Evolutionary conservation across 2,888 invertebrate genomes (phyloP).

Genomic region (Lithophane semibrunnea): DNA sequence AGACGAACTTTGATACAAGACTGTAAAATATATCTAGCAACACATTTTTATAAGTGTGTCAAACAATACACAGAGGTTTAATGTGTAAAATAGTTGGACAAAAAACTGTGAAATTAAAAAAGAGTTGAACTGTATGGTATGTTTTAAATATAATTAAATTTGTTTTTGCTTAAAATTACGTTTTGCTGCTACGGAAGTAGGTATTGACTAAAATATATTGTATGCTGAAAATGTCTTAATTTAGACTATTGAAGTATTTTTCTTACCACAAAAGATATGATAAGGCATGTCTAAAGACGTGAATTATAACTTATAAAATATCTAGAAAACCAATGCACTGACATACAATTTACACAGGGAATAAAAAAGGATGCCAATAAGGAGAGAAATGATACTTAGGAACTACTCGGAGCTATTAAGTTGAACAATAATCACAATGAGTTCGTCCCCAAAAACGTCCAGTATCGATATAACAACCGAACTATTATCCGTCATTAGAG

Average conservation of each 20-base stretch:
- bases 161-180: constrained; percentile 21
- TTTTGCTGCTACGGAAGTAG: constrained; percentile 2
- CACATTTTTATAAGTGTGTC: constrained; percentile 58
- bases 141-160: constrained; percentile 18
- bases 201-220: not conserved
- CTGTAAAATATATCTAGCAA: constrained; percentile 61
- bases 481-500: constrained; percentile 77
- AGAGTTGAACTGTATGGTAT: not conserved
- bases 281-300: not conserved
- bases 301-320: not conserved
- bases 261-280: not conserved
- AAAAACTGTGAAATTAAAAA: constrained; percentile 31
- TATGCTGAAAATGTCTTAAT: not conserved
- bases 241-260: not conserved
- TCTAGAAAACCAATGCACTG: constrained; percentile 20
- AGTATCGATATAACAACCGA: constrained; percentile 67
- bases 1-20: constrained; percentile 65
- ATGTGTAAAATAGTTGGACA: constrained; percentile 42
- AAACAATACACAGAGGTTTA: constrained; percentile 55
- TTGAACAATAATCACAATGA: constrained; percentile 65
- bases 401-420: constrained; percentile 63
- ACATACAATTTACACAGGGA: constrained; percentile 32
- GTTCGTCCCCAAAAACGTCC: constrained; percentile 66
- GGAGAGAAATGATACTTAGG: constrained; percentile 49
- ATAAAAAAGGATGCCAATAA: constrained; percentile 42